Evolutionary conservation across 2,888 invertebrate genomes (phyloP), one percentile per base, ranked within the genome.

Genomic region (Diarsia mendica): DNA sequence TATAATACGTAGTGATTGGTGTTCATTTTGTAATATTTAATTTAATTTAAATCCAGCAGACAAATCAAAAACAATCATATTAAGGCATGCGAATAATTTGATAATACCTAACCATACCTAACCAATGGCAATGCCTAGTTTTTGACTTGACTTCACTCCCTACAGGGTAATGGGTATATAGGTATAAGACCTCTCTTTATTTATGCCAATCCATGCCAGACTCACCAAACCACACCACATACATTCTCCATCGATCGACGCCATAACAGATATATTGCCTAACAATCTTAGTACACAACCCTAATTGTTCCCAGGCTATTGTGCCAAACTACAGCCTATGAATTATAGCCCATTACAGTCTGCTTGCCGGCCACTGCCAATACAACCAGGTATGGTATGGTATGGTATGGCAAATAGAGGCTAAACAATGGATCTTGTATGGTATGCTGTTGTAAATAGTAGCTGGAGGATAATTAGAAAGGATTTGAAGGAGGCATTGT

Each of bases 261-360:
- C 66, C 66, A 72, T 58, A 77, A 55, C 77, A 69, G 69, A 80
- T 82, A 79, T 82, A 82, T 82, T 71, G 68, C 68, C 61, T 18
- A 68, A 68, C 82, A 79, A 82, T 82, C 82, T 82, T 79, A 79
- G 75, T 79, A 82, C 77, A 82, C 65, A 66, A 11, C 74, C 75
- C 79, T 82, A 82, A 82, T 82, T 82, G 82, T 82, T 82, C 82
- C n/a, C 71, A 58, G 33, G 68, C 82, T 44, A 82, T 82, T 82
- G 82, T 82, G 82, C 82, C 82, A 82, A 82, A 75, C 79, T 82
- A 68, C 48, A 13, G 53, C 5, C 66, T 75, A 82, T 82, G 79
- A 82, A 79, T 82, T 82, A 82, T 82, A 2, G 69, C 67, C 82
- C 82, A 82, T 82, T 82, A 82, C 69, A 64, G 75, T 18, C 81